Conservation (phyloP, 2,888 invertebrate species). For the Danaus chrysippus region DNA sequence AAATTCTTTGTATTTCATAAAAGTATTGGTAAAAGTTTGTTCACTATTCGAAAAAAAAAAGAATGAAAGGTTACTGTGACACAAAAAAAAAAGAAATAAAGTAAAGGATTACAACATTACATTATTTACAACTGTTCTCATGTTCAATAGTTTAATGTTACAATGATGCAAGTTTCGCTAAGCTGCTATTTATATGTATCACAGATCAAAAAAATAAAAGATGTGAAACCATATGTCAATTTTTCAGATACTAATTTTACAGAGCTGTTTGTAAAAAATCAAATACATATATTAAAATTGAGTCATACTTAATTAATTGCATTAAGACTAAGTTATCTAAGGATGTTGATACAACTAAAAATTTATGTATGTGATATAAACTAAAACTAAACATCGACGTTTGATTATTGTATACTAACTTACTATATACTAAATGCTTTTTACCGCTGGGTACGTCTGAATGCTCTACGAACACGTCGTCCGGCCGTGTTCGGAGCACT, state of each 20-base stretch:
- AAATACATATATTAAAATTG: neutral
- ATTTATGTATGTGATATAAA: neutral
- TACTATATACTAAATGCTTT: slow-evolving; percentile 13
- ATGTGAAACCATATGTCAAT: neutral
- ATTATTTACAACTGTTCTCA: too few relatives aligned
- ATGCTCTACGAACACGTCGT: slow-evolving; percentile 57
- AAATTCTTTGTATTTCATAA: too few relatives aligned
- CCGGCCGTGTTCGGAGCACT: slow-evolving; percentile 42
- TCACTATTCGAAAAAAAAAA: too few relatives aligned
- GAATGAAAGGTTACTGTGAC: too few relatives aligned
- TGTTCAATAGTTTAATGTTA: too few relatives aligned
- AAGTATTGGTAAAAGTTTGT: too few relatives aligned
- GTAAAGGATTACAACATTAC: too few relatives aligned
- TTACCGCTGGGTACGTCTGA: slow-evolving; percentile 60
- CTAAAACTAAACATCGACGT: neutral
- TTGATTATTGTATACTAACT: neutral
- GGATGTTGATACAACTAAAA: neutral
- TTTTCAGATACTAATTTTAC: neutral
- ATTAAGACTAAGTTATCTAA: neutral
- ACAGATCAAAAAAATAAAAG: too few relatives aligned
- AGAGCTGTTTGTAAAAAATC: neutral
- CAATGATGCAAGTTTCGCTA: too few relatives aligned
- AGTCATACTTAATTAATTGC: neutral
- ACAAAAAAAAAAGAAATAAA: too few relatives aligned
- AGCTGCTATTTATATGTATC: too few relatives aligned